Base-by-base conservation (phyloP, 1,140 invertebrate genomes). In the Heliconius congener region DNA sequence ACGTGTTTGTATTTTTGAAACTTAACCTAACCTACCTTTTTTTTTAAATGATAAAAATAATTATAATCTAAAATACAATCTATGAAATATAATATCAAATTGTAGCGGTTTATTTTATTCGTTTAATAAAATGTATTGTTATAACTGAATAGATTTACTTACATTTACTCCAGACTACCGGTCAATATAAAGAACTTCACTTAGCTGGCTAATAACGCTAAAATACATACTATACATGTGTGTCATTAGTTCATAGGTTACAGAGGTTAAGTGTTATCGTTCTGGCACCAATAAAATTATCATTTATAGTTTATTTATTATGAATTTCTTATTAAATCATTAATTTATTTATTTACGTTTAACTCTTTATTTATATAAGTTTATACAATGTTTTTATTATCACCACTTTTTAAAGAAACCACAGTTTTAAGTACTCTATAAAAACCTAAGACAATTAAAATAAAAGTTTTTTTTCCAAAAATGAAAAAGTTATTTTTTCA, bases 141-240 rank as follows among this genome's bases (percentile, higher is more conserved):
- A 19, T 19, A 81, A 78, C 75, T 76, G 70, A 39, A 39, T 27
- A 73, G 60, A 18, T 42, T 74, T 74, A 76, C 77, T 74, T 39
- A 82, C 19, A 50, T 50, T 50, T 66, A 66, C 60, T 66, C 23
- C 60, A 30, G 23, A 66, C 60, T 11, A 30, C 60, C 60, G 27
- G 4, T 16, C 27, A 66, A 27, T 66, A 66, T 66, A 27, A 66
- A 66, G 60, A 66, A 66, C 27, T 30, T 16, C 16, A 66, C 23
- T 66, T 66, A 66, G 60, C 23, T 66, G 27, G 60, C 27, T 66
- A 23, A 23, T 66, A 27, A 23, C 23, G 60, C 9, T 57, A 57
- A 13, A 66, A 66, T 13, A 66, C 23, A 66, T 30, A 66, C 4
- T 23, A 57, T 57, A 66, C 13, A 66, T 66, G 60, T 30, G 27